Base-by-base conservation (phyloP, 2,888 invertebrate species). In the Nycteola revayana region DNA sequence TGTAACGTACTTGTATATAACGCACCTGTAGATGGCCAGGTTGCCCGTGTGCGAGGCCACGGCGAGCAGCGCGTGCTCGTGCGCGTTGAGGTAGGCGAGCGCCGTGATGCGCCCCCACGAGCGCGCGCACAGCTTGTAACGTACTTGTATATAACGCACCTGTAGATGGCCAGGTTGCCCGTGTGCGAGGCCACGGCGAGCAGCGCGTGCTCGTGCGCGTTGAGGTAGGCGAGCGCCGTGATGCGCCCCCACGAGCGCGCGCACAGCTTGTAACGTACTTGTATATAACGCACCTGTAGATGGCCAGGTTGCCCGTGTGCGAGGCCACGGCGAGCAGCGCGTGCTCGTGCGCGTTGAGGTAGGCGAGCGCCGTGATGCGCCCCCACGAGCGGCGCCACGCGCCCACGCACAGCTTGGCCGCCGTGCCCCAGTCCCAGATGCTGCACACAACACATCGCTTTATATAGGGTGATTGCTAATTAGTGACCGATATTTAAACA, bases 51-150 rank as follows among this genome's bases (percentile, higher is more conserved):
- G 95, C 30, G 94, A 92, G 11, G 93, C 96, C 25, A 92, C 92
- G 86, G 94, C 90, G 27, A 96, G 83, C 55, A 97, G 87, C 9
- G 94, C 92, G 29, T 92, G 90, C 66, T 96, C 95, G 73, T 97
- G 96, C 28, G 94, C 92, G 84, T 98, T 97, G 22, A 98, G 85
- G 85, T 96, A 96, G 61, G 96, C 94, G 40, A 98, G 87, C 32
- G 7, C 26, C 17, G 8, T 8, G 3, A 7, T 9, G n/a, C n/a
- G n/a, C n/a, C n/a, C n/a, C n/a, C n/a, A n/a, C n/a, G n/a, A n/a
- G n/a, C n/a, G n/a, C 62, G 90, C 90, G 34, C 91, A 92, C 34
- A 94, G 86, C 79, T 92, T 93, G n/a, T n/a, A n/a, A n/a, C n/a
- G n/a, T n/a, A 14, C 14, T 2, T n/a, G n/a, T n/a, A 10, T 11